Evolutionary conservation across 1,140 invertebrate species (phyloP), one percentile per base, ranked within the genome.

Genomic region (Drosophila mauritiana): DNA sequence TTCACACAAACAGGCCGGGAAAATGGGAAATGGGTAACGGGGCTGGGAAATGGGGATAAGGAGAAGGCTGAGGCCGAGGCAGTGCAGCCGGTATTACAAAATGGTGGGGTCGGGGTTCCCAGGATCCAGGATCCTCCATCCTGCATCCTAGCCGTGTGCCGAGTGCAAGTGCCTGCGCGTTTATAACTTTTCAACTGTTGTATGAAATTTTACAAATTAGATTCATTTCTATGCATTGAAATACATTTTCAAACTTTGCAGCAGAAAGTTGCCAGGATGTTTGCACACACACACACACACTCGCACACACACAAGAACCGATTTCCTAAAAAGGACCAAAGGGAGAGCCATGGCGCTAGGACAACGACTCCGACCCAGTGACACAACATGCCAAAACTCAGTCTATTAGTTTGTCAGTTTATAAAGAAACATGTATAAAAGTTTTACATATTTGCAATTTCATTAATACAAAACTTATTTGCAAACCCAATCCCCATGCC

Each of bases 181-280:
- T 88, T 88, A 89, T 90, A 89, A 89, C 80, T 89, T 89, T 89
- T 89, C 84, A 89, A 89, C 84, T 89, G 84, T 89, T 89, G 77
- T 89, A 89, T 89, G 84, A 89, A 89, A 89, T 90, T 89, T 89
- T 84, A 89, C 84, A 89, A 89, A 89, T 89, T 89, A 89, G 84
- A 89, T 89, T 89, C 84, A 89, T 89, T 89, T 89, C 84, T 89
- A 89, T 89, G 84, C 84, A 89, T 89, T 89, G 84, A 89, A 89
- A 89, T 89, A 89, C 84, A 89, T 88, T 89, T 89, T 78, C 84
- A 88, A 88, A 89, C 76, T 90, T 88, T 88, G 80, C 80, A 73
- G 68, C 84, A 86, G 75, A 86, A 86, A 86, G 83, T 86, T 86
- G 67, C 82, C 73, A 69, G 74, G 75, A 88, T 86, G 88, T 86